Base-by-base conservation (phyloP, 2,797 vertebrate genomes). In the Aeoliscus strigatus region DNA sequence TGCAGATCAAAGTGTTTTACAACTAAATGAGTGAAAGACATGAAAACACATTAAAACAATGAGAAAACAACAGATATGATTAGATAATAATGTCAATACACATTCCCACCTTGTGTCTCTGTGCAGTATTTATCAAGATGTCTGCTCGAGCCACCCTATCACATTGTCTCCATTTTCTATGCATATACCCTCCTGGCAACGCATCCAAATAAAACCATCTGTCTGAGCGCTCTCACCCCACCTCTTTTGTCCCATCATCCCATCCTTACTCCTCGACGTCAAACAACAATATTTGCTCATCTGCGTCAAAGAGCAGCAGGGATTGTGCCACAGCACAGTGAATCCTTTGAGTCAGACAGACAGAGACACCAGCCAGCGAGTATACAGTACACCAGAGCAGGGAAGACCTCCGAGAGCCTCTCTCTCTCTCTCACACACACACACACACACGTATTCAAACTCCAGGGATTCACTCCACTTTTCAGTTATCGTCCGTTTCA, bases 201-300 rank as follows among this genome's bases (percentile, higher is more conserved):
- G 37, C 32, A 1, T 9, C 25, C 5, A 0, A 9, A 39, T 8
- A 5, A 8, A 6, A 25, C 5, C 24, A 57, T 21, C 14, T 23
- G 10, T 27, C 45, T 37, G 26, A 13, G 16, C 5, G 18, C 24
- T 26, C 12, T 12, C 30, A n/a, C 5, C 15, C 28, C 13, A 13
- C 11, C 41, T 30, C 28, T 35, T 66, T 67, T 31, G 49, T 70
- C 60, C 39, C 44, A 44, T 59, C 32, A 46, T 49, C 30, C 37
- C 45, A 28, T 56, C 37, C 27, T 60, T 55, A 51, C 66, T 70
- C 34, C 51, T 74, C 46, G 67, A 64, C 73, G 59, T 84, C 63
- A 72, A 80, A 80, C 48, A 78, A 75, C 66, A 86, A 79, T 82
- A 86, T 87, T 87, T 86, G 66, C 77, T 85, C 79, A 74, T 84